Conservation (phyloP, 2,888 invertebrate genomes). For the Reticulitermes lucifugus region DNA sequence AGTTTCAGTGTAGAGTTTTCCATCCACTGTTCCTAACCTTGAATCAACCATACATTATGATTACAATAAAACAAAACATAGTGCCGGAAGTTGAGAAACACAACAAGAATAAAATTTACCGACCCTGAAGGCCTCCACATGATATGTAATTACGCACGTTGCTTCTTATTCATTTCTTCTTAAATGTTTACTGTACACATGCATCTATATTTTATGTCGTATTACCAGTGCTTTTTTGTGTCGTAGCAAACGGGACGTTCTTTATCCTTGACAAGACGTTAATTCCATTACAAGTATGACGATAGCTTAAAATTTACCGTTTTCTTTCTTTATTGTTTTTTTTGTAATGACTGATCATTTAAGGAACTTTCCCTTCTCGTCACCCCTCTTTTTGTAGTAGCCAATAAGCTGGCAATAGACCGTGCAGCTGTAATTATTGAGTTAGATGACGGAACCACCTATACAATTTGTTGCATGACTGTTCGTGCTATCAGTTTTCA, state of each 20-base stretch:
- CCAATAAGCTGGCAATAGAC: conserved; percentile 34
- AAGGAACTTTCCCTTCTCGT: neutral
- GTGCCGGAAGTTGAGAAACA: neutral
- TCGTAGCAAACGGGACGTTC: neutral
- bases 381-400: neutral
- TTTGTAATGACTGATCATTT: conserved; percentile 25
- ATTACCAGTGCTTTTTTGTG: neutral
- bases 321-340: neutral
- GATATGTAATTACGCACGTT: neutral
- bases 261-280: conserved; percentile 13
- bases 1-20: too few species aligned
- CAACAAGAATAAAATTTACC: conserved; percentile 21
- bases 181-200: conserved; percentile 2
- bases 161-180: neutral
- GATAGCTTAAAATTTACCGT: conserved; percentile 27
- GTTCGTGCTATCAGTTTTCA: neutral
- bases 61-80: neutral
- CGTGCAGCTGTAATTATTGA: conserved; percentile 8
- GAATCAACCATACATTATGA: conserved; percentile 9
- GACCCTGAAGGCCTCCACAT: neutral
- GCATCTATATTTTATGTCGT: neutral
- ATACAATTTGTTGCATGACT: neutral
- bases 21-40: neutral
- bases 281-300: conserved; percentile 17
- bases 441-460: conserved; percentile 5